A percentile compares a stretch with the other conserved stretches of the same genome.
These are phyloP conservation scores for Ameiurus melas DNA, from an alignment of 2,113 vertebrate species.

Conservation along the genomic window DNA sequence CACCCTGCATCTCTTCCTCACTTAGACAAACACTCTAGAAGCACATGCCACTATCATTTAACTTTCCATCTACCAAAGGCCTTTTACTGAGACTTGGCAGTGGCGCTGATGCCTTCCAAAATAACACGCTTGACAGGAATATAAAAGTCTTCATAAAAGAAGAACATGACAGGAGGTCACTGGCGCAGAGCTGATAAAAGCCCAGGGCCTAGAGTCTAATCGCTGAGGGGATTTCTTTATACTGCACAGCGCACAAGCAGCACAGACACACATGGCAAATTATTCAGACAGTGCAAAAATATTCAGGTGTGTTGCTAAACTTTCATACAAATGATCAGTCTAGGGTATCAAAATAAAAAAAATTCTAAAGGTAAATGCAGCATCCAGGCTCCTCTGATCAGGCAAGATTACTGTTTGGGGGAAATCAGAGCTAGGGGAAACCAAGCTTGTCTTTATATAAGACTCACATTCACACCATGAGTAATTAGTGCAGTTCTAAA, in stretches of 20 bases:
- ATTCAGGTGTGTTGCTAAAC: background rate
- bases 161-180: conserved; percentile 3
- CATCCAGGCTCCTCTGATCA: background rate
- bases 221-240: background rate
- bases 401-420: background rate
- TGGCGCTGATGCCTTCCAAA: background rate
- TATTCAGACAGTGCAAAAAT: background rate
- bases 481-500: background rate
- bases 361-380: background rate
- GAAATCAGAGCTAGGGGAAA: background rate
- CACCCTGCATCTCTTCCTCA: background rate
- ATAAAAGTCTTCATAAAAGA: conserved; percentile 1
- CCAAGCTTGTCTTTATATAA: background rate
- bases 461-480: background rate
- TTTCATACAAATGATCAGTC: background rate
- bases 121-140: conserved; percentile 1
- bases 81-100: background rate
- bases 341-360: background rate
- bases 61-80: background rate
- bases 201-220: background rate
- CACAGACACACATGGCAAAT: background rate
- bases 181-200: background rate
- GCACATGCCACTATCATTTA: conserved; percentile 1
- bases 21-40: background rate
- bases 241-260: background rate